Evolutionary conservation across 2,113 vertebrate genomes (phyloP), one percentile per base, ranked within the genome.

Genomic region (Nothobranchius kuhntae): DNA sequence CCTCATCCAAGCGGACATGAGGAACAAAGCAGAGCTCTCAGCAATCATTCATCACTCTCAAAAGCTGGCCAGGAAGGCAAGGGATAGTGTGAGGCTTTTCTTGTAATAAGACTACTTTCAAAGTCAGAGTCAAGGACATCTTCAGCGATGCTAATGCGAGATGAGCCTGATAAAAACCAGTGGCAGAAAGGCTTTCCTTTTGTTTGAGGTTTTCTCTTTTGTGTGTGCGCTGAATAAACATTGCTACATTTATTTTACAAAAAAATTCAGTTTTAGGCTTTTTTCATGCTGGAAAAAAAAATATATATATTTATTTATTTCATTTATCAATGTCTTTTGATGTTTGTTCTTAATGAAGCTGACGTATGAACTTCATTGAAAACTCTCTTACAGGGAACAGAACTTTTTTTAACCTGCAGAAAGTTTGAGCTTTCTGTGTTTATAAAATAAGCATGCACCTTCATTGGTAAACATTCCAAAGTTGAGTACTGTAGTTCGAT

Each of bases 121-220:
- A 86, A 87, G 85, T 89, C 86, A 83, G 67, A 81, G 60, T 89
- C 86, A 90, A 90, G 90, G 89, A 81, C 90, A 86, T 87, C 78
- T 81, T 79, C 53, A 81, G 54, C 14, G 65, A 86, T 73, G 71
- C 78, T 73, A 66, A 61, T 57, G 24, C 35, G 61, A 76, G 78
- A 86, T 73, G 63, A 56, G 47, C 13, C 73, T 75, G 81, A 88
- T 79, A 77, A 77, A 78, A 83, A 1, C 75, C 21, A 60, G 68
- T 64, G 70, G 78, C 69, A 15, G 2, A 50, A 10, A 51, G 48
- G 9, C 13, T 51, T 17, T 50, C 14, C 21, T 17, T 51, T 51
- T 14, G 21, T 51, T 21, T 17, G n/a, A 51, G 9, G n/a, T 51
- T 11, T 51, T 9, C n/a, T 0, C 6, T 17, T 57, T 14, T 57